These are phyloP conservation scores for Caranx ignobilis DNA, from an alignment of 2,113 vertebrate species.

Conservation along the genomic window DNA sequence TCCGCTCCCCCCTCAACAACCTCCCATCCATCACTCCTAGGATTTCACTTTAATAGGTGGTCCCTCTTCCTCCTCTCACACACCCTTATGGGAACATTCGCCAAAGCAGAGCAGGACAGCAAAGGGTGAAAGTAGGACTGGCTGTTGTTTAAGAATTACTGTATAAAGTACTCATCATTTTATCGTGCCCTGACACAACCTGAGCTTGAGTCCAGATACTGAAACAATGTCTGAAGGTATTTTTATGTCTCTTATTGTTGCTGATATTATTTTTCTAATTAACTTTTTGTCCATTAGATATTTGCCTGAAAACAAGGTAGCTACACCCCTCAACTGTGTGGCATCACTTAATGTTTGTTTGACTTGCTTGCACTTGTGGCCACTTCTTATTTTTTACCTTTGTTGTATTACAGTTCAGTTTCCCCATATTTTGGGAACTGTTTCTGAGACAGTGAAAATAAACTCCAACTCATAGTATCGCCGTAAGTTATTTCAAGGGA, in stretches of 20 bases:
- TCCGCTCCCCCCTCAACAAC: constrained; percentile 73
- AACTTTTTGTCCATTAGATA: not conserved
- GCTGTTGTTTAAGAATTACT: constrained; percentile 19
- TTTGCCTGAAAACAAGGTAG: not conserved
- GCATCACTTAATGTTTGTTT: not conserved
- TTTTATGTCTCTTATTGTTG: not conserved
- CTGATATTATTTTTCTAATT: not conserved
- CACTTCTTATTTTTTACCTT: not conserved
- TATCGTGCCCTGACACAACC: not conserved
- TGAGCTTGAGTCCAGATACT: not conserved
- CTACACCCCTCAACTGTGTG: not conserved
- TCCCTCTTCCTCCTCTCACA: constrained; percentile 77
- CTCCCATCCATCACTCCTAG: constrained; percentile 84
- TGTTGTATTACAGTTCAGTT: too few species aligned
- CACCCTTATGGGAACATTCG: constrained; percentile 67
- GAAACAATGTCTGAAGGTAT: not conserved
- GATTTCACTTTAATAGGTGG: constrained; percentile 84
- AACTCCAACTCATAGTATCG: not conserved
- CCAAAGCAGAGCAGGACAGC: constrained; percentile 42
- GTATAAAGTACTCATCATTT: not conserved
- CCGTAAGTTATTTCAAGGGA: not conserved
- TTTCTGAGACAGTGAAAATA: not conserved
- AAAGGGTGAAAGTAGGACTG: constrained; percentile 21
- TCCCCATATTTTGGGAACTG: too few species aligned
- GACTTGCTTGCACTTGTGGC: not conserved